Base-by-base conservation (phyloP, 2,113 vertebrate species). In the Phylloscopus trochilus region DNA sequence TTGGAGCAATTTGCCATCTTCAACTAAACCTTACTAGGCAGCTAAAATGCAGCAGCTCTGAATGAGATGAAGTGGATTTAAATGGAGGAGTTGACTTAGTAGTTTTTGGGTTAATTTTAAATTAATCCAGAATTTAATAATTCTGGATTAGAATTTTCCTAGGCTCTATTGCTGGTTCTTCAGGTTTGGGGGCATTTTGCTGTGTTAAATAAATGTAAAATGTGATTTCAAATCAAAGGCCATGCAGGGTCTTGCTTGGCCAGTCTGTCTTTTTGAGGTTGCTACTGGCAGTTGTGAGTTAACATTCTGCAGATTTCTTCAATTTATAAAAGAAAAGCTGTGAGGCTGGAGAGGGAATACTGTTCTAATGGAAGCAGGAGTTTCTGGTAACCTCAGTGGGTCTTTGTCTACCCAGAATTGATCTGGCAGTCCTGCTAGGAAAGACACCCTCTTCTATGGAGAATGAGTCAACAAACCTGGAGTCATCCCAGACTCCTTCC, bases 381-480 rank as follows among this genome's bases (percentile, higher is more conserved):
- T 52, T 84, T 24, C 12, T 35, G 31, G 4, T 79, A 44, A 80
- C 47, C 27, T 31, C 47, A 2, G 43, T 11, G 74, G 13, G 18
- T 73, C n/a, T 52, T 30, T 44, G 55, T 74, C 52, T 16, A 24
- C 62, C 21, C 93, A 99, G 99, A 97, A 99, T 99, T 37, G 99
- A 99, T 96, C 98, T 99, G 22, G 99, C 99, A 4, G 99, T 99
- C 93, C 98, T 99, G 60, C 96, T 99, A 86, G 99, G 99, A n/a
- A 99, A 99, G 97, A 99, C 99, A 6, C 99, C 99, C 3, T 98
- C 99, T 30, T 98, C 99, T 30, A 97, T 99, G 72, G 99, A 99
- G 98, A 98, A 98, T 23, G 99, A 99, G 93, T 97, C 98, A 4
- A 88, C 98, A 79, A 98, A 97, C 70, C 95, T 98, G 98, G 99